Percentiles rank a stretch among this genome's conserved stretches.
Evolutionary conservation across 2,113 vertebrate genomes (phyloP).

Genomic region (Syngnathus typhle): DNA sequence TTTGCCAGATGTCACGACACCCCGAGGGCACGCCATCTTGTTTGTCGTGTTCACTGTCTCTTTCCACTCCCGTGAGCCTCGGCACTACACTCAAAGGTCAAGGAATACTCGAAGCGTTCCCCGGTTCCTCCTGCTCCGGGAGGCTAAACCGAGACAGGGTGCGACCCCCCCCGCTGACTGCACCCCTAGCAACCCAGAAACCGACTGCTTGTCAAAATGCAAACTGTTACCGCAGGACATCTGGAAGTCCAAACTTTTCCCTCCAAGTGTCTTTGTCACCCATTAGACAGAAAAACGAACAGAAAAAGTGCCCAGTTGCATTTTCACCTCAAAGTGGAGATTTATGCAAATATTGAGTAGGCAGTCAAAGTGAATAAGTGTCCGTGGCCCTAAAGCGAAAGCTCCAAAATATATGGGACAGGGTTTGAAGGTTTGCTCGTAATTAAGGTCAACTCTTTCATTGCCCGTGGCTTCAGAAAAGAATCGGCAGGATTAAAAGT

Average conservation of each 20-base stretch:
- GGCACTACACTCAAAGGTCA: conserved; percentile 30
- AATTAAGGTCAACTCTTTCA: conserved; percentile 22
- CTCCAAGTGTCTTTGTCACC: not conserved
- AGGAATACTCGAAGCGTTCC: conserved; percentile 26
- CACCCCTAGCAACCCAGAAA: conserved; percentile 29
- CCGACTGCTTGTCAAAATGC: conserved; percentile 38
- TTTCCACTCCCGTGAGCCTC: conserved; percentile 30
- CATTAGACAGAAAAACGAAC: not conserved
- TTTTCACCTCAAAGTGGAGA: not conserved
- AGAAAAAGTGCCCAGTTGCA: not conserved
- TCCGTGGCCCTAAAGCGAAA: conserved; percentile 6
- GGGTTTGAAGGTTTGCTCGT: conserved; percentile 10
- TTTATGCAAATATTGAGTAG: not conserved
- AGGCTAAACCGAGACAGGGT: conserved; percentile 11
- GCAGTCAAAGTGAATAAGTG: not conserved
- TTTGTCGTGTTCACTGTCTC: conserved; percentile 35
- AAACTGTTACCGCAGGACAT: conserved; percentile 21
- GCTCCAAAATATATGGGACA: conserved; percentile 12
- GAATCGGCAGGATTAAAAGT: conserved; percentile 1
- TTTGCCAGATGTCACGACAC: conserved; percentile 32
- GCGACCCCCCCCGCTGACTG: conserved; percentile 1
- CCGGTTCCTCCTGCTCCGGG: conserved; percentile 1
- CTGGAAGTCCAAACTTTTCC: conserved; percentile 13
- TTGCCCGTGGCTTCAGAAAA: conserved; percentile 11
- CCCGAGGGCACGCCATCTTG: conserved; percentile 29